Evolutionary conservation across 2,113 vertebrate species (phyloP).

Genomic region (Pimephales promelas): DNA sequence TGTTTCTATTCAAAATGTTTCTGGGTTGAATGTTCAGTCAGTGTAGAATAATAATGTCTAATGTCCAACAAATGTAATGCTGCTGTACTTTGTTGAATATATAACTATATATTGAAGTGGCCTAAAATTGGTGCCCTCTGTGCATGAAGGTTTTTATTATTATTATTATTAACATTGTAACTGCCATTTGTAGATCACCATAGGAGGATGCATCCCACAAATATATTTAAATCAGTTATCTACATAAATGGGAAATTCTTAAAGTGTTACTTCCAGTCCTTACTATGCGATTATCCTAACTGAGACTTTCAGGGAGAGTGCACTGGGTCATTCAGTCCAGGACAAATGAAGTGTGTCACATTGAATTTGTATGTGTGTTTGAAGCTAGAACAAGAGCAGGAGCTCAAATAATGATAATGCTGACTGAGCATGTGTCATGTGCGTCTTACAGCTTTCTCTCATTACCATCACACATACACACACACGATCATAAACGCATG

Average conservation of each 20-base stretch:
- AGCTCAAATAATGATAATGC: conserved; percentile 67
- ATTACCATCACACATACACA: conserved; percentile 52
- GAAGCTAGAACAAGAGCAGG: conserved; percentile 60
- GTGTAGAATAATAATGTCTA: background rate
- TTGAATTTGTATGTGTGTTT: conserved; percentile 36
- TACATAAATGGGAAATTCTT: background rate
- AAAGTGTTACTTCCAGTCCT: background rate
- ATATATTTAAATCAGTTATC: no score
- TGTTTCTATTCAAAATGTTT: background rate
- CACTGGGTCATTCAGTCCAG: background rate
- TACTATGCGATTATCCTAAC: no score
- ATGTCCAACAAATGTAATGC: background rate
- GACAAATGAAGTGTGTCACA: background rate
- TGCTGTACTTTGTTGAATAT: background rate
- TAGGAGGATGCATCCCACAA: no score
- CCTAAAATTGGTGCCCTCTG: no score
- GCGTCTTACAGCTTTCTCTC: conserved; percentile 71
- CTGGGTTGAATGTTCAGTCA: background rate
- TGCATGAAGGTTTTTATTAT: no score
- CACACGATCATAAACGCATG: conserved; percentile 38
- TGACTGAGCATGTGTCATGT: conserved; percentile 62
- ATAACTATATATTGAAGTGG: no score
- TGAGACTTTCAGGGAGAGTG: no score
- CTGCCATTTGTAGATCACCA: no score
- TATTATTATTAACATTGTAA: no score